Base-by-base conservation (phyloP, 2,797 vertebrate genomes). In the Arremon aurantiirostris region DNA sequence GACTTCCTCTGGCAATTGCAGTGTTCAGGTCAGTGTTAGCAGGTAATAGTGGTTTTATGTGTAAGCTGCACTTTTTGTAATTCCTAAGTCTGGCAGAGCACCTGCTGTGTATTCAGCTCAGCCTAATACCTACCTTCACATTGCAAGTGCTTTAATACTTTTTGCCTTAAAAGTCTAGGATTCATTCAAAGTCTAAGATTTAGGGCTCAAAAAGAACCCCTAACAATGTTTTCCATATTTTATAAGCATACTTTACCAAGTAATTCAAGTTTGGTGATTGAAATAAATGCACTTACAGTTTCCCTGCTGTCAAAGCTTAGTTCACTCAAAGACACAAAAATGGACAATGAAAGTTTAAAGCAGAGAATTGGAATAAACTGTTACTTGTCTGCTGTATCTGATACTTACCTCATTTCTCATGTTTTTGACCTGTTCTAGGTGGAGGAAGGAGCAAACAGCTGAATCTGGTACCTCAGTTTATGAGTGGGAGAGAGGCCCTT, bases 311-410 rank as follows among this genome's bases (percentile, higher is more conserved):
- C 63, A 44, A 82, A 55, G 22, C 56, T 78, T 39, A n/a, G 34
- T 66, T 86, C 27, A n/a, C 42, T 69, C n/a, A 39, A 15, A 69
- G 37, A 32, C 37, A 24, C 6, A 35, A 14, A 52, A 63, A 26
- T 27, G 21, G 6, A 16, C 30, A 63, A 26, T 15, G 15, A 0
- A 24, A 1, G 0, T 52, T 71, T 78, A 39, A 59, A 66, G 24
- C 11, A 64, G 70, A 39, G 28, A 82, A 73, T 14, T 37, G 41
- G 8, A 73, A 37, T 26, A 82, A 82, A 30, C 10, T 32, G 10
- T 52, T 64, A 20, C 21, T 80, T 69, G 41, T 22, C 50, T 90
- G 41, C 56, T 82, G 20, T 47, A 63, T 37, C 22, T 70, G 8
- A 37, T 37, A 42, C 26, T 28, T 20, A 41, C 4, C n/a, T 47